Percentiles rank a stretch among this genome's conserved stretches.
Evolutionary conservation across 2,113 vertebrate genomes (phyloP).

Genomic region (Marcusenius ussheri): DNA sequence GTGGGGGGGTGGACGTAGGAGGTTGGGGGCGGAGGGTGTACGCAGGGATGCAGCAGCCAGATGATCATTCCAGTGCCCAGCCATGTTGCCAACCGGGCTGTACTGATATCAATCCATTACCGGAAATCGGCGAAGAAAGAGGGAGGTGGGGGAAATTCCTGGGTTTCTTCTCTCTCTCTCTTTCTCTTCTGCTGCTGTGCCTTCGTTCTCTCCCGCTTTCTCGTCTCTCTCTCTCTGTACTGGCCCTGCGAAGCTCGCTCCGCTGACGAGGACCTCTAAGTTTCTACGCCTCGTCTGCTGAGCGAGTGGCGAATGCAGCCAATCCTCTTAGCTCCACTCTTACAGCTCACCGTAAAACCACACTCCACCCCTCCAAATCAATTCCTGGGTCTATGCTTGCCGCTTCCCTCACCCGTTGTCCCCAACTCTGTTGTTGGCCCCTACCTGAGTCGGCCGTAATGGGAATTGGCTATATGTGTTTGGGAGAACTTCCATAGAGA

Average conservation of each 20-base stretch:
- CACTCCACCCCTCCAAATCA: neutral
- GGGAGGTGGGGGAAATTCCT: slow-evolving; percentile 14
- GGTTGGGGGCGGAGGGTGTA: neutral
- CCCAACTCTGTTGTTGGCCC: too few species aligned
- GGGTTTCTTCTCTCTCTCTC: slow-evolving; percentile 23
- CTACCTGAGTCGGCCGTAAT: neutral
- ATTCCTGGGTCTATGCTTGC: neutral
- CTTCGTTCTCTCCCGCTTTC: slow-evolving; percentile 25
- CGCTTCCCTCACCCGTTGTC: neutral
- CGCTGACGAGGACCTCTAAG: slow-evolving; percentile 8
- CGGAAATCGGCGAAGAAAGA: slow-evolving; percentile 17
- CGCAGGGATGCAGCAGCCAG: slow-evolving; percentile 42
- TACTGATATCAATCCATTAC: slow-evolving; percentile 9
- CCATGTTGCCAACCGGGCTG: neutral
- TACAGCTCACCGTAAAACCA: neutral
- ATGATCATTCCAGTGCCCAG: neutral
- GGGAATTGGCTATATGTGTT: neutral
- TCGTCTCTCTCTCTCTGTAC: slow-evolving; percentile 1
- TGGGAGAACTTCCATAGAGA: neutral
- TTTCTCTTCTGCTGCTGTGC: slow-evolving; percentile 24
- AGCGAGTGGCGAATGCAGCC: neutral
- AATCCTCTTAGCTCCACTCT: neutral
- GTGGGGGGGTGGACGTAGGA: neutral
- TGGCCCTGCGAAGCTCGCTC: slow-evolving; percentile 28
- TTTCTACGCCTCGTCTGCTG: neutral